Evolutionary conservation across 2,888 invertebrate genomes (phyloP).

Genomic region (Cantharis rufa): DNA sequence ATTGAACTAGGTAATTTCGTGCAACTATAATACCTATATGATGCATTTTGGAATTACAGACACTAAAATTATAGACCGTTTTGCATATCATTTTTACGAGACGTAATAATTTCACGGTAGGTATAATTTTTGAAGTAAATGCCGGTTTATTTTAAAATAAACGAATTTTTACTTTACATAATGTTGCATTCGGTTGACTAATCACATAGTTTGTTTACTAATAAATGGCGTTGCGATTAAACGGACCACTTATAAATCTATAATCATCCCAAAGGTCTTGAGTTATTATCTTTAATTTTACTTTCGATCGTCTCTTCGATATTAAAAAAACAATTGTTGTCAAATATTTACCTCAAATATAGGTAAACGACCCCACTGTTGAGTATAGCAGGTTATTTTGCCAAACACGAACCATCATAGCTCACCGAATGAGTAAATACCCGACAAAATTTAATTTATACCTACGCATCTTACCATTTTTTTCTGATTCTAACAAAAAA

Average conservation of each 20-base stretch:
- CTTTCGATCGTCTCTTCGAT: conserved; percentile 1
- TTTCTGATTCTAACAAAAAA: background rate
- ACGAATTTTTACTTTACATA: conserved; percentile 43
- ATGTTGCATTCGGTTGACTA: conserved; percentile 45
- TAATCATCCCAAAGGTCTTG: conserved; percentile 36
- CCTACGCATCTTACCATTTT: background rate
- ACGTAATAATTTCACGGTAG: conserved; percentile 53
- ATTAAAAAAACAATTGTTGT: background rate
- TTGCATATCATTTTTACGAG: conserved; percentile 56
- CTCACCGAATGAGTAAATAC: background rate
- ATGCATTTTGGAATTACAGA: conserved; percentile 53
- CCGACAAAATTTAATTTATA: background rate
- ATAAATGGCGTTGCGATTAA: conserved; percentile 44
- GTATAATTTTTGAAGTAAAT: conserved; percentile 54
- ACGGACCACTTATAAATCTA: conserved; percentile 41
- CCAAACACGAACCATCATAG: background rate
- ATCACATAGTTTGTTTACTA: conserved; percentile 44
- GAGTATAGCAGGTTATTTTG: background rate
- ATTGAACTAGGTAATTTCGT: conserved; percentile 47
- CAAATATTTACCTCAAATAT: background rate
- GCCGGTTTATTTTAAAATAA: conserved; percentile 45
- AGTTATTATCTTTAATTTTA: conserved; percentile 31
- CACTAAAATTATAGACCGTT: conserved; percentile 54
- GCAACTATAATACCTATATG: conserved; percentile 40
- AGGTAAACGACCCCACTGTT: background rate